Conservation (phyloP, 1,140 invertebrate species). For the Brachionus plicatilis region DNA sequence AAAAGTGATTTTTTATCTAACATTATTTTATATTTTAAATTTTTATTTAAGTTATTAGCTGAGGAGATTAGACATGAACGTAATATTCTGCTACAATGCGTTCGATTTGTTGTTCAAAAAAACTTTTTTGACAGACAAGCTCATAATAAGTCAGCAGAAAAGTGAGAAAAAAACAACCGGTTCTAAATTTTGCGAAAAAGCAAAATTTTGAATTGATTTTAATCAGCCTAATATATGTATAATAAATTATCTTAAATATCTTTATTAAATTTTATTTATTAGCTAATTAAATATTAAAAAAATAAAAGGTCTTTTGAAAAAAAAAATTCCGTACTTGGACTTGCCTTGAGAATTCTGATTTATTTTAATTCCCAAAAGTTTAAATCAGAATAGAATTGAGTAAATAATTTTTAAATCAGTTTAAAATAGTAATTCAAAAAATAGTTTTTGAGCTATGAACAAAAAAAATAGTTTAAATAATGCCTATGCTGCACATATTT, state of each 20-base stretch:
- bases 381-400: too few relatives aligned
- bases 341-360: too few relatives aligned
- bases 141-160: not conserved
- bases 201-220: not conserved
- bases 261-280: not conserved
- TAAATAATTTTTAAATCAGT: too few relatives aligned
- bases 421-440: too few relatives aligned
- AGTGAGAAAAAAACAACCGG: not conserved
- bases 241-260: not conserved
- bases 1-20: not conserved
- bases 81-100: conserved; percentile 54
- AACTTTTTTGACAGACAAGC: conserved; percentile 47
- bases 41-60: conserved; percentile 49
- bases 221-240: not conserved
- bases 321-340: too few relatives aligned
- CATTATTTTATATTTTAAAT: not conserved
- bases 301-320: too few relatives aligned
- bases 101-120: conserved; percentile 51
- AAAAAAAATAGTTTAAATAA: too few relatives aligned
- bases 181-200: not conserved
- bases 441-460: too few relatives aligned
- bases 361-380: too few relatives aligned
- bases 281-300: too few relatives aligned
- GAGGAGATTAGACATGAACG: conserved; percentile 53
- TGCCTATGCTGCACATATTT: too few relatives aligned